Percentiles rank a stretch among this genome's conserved stretches.
Evolutionary conservation across 2,888 invertebrate genomes (phyloP).

Genomic region (Leucozona laternaria): DNA sequence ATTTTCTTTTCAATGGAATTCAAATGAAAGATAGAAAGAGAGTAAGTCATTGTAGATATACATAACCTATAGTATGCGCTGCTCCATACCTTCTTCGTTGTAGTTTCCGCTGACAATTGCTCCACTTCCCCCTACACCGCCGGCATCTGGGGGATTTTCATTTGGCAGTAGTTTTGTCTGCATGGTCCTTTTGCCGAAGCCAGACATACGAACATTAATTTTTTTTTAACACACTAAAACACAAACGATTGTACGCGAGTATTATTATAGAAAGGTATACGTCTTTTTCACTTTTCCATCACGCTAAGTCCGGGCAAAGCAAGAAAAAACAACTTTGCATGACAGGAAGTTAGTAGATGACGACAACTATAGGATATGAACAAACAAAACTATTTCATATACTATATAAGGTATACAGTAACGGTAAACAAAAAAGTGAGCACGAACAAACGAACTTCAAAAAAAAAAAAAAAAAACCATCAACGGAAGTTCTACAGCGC

Average conservation of each 20-base stretch:
- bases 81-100: slow-evolving; percentile 47
- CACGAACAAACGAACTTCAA: slow-evolving; percentile 30
- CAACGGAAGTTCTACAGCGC: slow-evolving; percentile 55
- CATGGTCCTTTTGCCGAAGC: slow-evolving; percentile 43
- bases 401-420: slow-evolving; percentile 19
- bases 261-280: background rate
- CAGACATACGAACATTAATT: slow-evolving; percentile 57
- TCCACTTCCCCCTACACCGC: slow-evolving; percentile 8
- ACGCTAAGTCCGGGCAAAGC: background rate
- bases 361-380: slow-evolving; percentile 36
- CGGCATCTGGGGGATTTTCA: slow-evolving; percentile 56
- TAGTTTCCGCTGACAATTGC: background rate
- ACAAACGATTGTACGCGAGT: background rate
- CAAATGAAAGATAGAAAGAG: slow-evolving; percentile 36
- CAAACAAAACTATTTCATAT: slow-evolving; percentile 43
- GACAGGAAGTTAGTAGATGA: slow-evolving; percentile 61
- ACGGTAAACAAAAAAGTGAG: slow-evolving; percentile 27
- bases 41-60: slow-evolving; percentile 30
- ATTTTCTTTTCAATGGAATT: slow-evolving; percentile 61
- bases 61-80: background rate
- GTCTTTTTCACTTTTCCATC: slow-evolving; percentile 20
- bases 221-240: slow-evolving; percentile 15
- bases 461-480: slow-evolving; percentile 18
- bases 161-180: slow-evolving; percentile 71
- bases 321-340: slow-evolving; percentile 39